Evolutionary conservation across 2,797 vertebrate genomes (phyloP), one percentile per base, ranked within the genome.

Genomic region (Emydoidea blandingii): DNA sequence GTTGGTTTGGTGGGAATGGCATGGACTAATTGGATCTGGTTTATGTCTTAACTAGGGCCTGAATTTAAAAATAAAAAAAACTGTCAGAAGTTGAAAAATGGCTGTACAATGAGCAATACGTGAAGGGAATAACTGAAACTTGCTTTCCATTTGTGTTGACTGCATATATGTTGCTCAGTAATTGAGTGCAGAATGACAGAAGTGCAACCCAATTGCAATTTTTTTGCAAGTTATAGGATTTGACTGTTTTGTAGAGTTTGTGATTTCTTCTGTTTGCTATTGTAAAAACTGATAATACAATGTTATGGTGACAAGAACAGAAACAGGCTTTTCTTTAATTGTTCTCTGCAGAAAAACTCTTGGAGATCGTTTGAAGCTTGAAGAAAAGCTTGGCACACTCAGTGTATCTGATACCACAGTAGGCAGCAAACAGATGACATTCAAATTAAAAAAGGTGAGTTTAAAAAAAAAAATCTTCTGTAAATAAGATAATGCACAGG

Each of bases 341-440:
- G 80, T 96, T 92, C 59, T 95, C 91, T 86, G 10, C 96, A 99
- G 99, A 97, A 99, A 99, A 93, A 99, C 99, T 86, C 98, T 99
- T 96, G 99, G 99, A 98, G 99, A 99, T 57, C 99, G 99, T 59
- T 97, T 99, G 96, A 99, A 98, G 97, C 94, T 99, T 54, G 99
- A 99, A 97, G 99, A 99, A 87, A 98, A 98, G 81, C 98, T 98
- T 10, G 99, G 98, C 82, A 98, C 97, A 0, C 97, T 98, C 91
- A 98, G 93, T 83, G 94, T 99, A 62, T 97, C 97, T 0, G 98
- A 99, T 96, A 98, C 98, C 1, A 98, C 99, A 1, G 98, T 99
- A 82, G 99, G 99, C 98, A 99, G 99, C 99, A 99, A 99, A 88
- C 99, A 99, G 94, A 97, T 99, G 86, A 99, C 99, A 2, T 99